A percentile compares a stretch with the other conserved stretches of the same genome.
phyloP scores from a whole-genome alignment of 2,888 invertebrate species.

The Phalera bucephala region DNA sequence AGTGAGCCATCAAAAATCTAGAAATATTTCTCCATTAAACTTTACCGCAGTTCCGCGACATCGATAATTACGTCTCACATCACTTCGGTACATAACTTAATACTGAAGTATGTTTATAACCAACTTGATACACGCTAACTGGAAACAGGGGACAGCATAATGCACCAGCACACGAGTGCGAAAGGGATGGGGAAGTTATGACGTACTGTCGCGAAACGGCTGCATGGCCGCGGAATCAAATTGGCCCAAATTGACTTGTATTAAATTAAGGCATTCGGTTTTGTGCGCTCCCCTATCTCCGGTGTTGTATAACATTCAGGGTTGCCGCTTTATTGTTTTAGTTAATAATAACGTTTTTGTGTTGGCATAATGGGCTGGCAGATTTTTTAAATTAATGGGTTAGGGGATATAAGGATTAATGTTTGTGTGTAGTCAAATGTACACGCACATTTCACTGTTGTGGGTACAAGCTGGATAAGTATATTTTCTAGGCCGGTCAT shows the following conservation, averaged over 20 bases:
- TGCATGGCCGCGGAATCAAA: conserved; percentile 74
- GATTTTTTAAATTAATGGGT: neutral
- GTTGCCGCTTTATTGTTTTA: conserved; percentile 33
- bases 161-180: conserved; percentile 21
- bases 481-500: too few relatives aligned
- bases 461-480: too few relatives aligned
- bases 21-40: conserved; percentile 1
- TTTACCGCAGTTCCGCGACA: conserved; percentile 7
- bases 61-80: conserved; percentile 8
- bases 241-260: conserved; percentile 79
- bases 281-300: conserved; percentile 65
- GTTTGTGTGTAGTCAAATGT: too few relatives aligned
- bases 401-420: too few relatives aligned
- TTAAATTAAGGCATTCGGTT: conserved; percentile 78
- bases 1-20: too few relatives aligned
- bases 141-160: conserved; percentile 28
- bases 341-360: neutral
- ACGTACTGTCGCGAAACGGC: conserved; percentile 50
- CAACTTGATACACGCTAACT: conserved; percentile 36
- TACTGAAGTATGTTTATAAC: conserved; percentile 35
- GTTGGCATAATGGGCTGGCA: neutral
- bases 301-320: conserved; percentile 49
- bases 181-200: conserved; percentile 44
- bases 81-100: conserved; percentile 16
- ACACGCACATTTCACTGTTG: too few relatives aligned